Base-by-base conservation (phyloP, 2,113 vertebrate genomes). In the Etia nguti region DNA sequence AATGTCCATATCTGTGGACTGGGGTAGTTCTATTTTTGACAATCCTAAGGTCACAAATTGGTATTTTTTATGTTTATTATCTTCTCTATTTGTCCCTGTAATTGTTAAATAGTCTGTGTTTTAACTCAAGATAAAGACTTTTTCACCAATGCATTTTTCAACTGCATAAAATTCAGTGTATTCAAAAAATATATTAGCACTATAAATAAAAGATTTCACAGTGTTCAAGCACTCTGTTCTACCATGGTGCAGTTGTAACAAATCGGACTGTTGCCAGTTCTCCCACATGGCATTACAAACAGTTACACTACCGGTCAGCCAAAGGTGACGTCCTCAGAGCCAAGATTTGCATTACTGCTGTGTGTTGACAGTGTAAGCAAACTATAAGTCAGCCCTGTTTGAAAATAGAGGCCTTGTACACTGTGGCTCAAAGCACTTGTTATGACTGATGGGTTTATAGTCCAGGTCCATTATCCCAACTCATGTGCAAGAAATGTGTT, bases 301-400 rank as follows among this genome's bases (percentile, higher is more conserved):
- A 54, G 85, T 55, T 48, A 46, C 46, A 26, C 68, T 5, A 31
- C n/a, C 2, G 55, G 85, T 90, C 88, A 86, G 88, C 84, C 85
- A 91, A 91, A 89, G 87, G 90, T 87, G 82, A 87, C 10, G 77
- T 81, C 81, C 65, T 90, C 80, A 20, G 88, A 83, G 90, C 83
- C 86, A 84, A 79, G 24, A 80, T 79, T 29, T 59, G 34, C 85
- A 22, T 87, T 79, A 55, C 29, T 4, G 15, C 52, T 68, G 48
- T 79, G 22, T 13, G 59, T 26, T 77, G 8, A 55, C 38, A 75
- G n/a, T 52, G 57, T 46, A 29, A 68, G 54, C 79, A 84, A 55
- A 75, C 24, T 82, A 8, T 15, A 57, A 31, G 15, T 80, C 59
- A 52, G 18, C n/a, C 2, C 15, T 73, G 50, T 56, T 46, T 55